These are phyloP conservation scores for Betta splendens DNA, from an alignment of 2,797 vertebrate genomes.

Conservation along the genomic window DNA sequence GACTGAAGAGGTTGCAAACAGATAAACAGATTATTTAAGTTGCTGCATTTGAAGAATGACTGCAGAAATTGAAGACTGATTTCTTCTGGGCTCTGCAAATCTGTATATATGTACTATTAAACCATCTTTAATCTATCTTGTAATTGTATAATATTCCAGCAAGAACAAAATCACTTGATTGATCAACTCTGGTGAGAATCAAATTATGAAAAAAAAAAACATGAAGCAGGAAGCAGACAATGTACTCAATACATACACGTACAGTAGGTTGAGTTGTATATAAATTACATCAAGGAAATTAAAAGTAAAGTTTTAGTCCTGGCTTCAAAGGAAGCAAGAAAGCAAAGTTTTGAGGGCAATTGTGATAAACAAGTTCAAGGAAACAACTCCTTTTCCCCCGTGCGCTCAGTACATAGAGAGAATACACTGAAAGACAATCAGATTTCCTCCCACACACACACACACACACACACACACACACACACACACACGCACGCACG, in stretches of 20 bases:
- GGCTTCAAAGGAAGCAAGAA: conserved; percentile 30
- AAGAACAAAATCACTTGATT: too few relatives aligned
- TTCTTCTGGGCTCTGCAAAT: too few relatives aligned
- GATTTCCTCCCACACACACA: conserved; percentile 44
- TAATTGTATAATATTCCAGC: too few relatives aligned
- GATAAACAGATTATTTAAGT: too few relatives aligned
- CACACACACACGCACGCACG: conserved; percentile 36
- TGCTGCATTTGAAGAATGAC: too few relatives aligned
- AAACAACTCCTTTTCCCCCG: conserved; percentile 41
- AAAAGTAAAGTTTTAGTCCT: conserved; percentile 35
- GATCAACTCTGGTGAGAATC: too few relatives aligned
- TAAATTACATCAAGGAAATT: conserved; percentile 30
- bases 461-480: conserved; percentile 24
- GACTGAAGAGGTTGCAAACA: too few relatives aligned
- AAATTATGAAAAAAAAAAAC: conserved; percentile 5
- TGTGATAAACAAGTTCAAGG: conserved; percentile 62
- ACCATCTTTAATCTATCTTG: too few relatives aligned
- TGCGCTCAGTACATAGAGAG: conserved; percentile 30
- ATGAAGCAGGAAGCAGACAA: neutral
- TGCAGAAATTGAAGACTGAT: too few relatives aligned
- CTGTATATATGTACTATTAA: too few relatives aligned
- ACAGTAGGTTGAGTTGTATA: neutral
- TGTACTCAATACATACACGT: neutral
- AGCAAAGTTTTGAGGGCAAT: conserved; percentile 51
- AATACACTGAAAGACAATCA: conserved; percentile 57